These are phyloP conservation scores for Gallirallus australis DNA, from an alignment of 2,797 vertebrate species.

Conservation along the genomic window DNA sequence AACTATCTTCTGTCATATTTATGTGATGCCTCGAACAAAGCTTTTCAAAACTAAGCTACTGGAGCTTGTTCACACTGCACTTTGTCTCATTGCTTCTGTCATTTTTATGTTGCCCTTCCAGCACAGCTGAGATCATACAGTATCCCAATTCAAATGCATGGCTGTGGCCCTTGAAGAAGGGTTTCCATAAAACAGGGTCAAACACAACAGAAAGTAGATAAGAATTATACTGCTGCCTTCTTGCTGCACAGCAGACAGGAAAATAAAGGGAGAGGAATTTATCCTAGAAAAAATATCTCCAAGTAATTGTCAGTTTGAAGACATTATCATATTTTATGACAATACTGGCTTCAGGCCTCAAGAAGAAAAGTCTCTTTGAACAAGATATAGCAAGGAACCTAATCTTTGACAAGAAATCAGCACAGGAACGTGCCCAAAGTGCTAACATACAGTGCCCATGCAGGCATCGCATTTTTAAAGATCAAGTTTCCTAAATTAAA, in stretches of 20 bases:
- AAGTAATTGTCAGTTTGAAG: conserved; percentile 33
- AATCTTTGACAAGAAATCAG: not conserved
- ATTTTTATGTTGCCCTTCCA: conserved; percentile 31
- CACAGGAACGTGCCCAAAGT: not conserved
- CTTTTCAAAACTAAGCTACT: conserved; percentile 15
- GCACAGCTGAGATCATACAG: not conserved
- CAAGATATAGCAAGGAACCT: not conserved
- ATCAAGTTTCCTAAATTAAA: conserved; percentile 22
- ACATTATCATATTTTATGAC: conserved; percentile 3
- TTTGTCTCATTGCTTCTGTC: conserved; percentile 5
- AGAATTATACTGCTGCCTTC: not conserved
- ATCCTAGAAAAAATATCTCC: conserved; percentile 14
- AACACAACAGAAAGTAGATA: not conserved
- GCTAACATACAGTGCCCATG: not conserved
- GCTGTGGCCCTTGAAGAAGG: conserved; percentile 1
- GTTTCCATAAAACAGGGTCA: conserved; percentile 6
- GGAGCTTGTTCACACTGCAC: not conserved
- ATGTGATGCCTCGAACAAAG: conserved; percentile 36
- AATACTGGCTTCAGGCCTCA: not conserved
- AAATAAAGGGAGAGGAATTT: not conserved
- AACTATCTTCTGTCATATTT: conserved; percentile 46
- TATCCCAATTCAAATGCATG: not conserved
- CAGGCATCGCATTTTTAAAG: not conserved
- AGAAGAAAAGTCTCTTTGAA: conserved; percentile 1
- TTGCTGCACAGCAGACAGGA: not conserved